Evolutionary conservation across 2,113 vertebrate genomes (phyloP), one percentile per base, ranked within the genome.

Genomic region (Donacobius atricapilla): DNA sequence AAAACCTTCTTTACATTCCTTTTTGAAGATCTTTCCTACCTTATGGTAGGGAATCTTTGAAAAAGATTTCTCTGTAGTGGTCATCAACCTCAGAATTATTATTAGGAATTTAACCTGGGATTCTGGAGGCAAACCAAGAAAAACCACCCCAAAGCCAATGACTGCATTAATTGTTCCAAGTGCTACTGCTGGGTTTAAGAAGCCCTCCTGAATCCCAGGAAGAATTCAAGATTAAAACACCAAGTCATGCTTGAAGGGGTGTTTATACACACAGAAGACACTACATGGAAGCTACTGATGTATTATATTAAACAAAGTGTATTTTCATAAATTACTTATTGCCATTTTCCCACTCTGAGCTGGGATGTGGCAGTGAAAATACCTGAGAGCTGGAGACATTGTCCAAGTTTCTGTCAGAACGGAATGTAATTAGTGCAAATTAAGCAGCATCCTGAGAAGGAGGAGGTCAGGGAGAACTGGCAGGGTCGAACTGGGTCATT

Each of bases 361-460:
- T 77, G 76, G 68, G 88, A 91, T n/a, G 53, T 17, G 85, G 92
- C 91, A 96, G 83, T 91, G 95, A 94, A 96, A 97, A 97, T 98
- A 98, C 98, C 98, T 98, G 98, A 96, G 91, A 85, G 68, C 78
- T 94, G 81, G 97, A 98, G 92, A 97, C 94, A 95, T 93, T 95
- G 97, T 98, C 99, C 98, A 99, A 98, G 98, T 98, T 99, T 98
- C 98, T 99, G 99, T 99, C 99, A 99, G 97, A 98, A 93, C 76
- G 98, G 98, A 99, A 99, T 99, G 98, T 98, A 98, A 99, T 99
- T 99, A 99, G 98, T 98, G 97, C 98, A 98, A 99, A 99, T 99
- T 99, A 99, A 98, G 98, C 98, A 96, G 98, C 97, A 97, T 98
- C 98, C 97, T 98, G 98, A 97, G 97, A 97, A 98, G 97, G 87